A percentile compares a stretch with the other conserved stretches of the same genome.
Evolutionary conservation across 2,888 invertebrate species (phyloP).

Genomic region (Choristoneura rosaceana): DNA sequence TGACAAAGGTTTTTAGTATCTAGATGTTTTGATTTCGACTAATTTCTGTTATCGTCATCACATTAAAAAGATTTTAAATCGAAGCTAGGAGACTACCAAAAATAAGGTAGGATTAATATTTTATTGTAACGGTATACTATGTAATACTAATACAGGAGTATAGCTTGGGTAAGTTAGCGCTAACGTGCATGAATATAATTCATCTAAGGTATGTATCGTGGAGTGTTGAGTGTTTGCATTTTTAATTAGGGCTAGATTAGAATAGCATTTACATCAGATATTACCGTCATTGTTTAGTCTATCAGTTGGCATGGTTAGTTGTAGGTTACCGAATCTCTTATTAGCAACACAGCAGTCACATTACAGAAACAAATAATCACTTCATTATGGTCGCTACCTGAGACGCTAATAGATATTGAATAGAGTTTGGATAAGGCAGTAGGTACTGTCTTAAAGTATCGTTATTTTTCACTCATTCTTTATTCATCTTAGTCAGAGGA

Average conservation of each 20-base stretch:
- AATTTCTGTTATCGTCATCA: slow-evolving; percentile 28
- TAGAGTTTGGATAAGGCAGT: too few relatives aligned
- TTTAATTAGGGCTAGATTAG: slow-evolving; percentile 28
- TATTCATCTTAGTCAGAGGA: too few relatives aligned
- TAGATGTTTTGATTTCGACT: slow-evolving; percentile 24
- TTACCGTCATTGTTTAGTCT: slow-evolving; percentile 16
- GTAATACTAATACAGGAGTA: slow-evolving; percentile 64
- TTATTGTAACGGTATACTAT: slow-evolving; percentile 62
- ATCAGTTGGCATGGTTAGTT: slow-evolving; percentile 25
- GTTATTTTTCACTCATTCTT: too few relatives aligned
- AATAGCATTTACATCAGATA: slow-evolving; percentile 21
- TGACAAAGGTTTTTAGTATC: slow-evolving; percentile 1
- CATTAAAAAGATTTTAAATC: slow-evolving; percentile 46
- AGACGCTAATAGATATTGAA: too few relatives aligned
- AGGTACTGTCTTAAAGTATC: too few relatives aligned
- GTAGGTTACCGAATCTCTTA: slow-evolving; percentile 1
- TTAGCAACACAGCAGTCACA: background rate
- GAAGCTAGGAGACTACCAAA: slow-evolving; percentile 78
- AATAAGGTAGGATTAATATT: slow-evolving; percentile 66
- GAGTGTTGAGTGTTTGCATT: slow-evolving; percentile 42
- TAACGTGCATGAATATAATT: slow-evolving; percentile 68
- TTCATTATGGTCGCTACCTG: too few relatives aligned
- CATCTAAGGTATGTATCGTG: slow-evolving; percentile 51
- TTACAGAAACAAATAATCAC: background rate
- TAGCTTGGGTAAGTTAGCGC: slow-evolving; percentile 55